Percentiles rank a stretch among this genome's conserved stretches.
Conservation (phyloP, 2,888 invertebrate species). For the Dynastes hyllus region DNA sequence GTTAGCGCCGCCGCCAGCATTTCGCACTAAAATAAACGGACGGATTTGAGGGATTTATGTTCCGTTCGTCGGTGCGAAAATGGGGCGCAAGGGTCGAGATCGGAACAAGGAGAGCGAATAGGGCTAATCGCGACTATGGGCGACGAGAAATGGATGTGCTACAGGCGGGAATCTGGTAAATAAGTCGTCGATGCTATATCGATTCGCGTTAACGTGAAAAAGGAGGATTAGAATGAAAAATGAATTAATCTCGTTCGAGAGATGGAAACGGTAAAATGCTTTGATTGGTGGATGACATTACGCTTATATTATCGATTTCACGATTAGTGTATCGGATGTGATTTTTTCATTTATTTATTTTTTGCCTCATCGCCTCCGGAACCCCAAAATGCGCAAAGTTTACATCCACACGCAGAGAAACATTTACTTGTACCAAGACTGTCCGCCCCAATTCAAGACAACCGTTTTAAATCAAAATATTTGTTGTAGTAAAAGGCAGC, state of each 20-base stretch:
- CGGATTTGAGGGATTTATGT: constrained; percentile 41
- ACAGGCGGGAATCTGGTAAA: constrained; percentile 22
- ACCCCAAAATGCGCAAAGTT: too few species aligned
- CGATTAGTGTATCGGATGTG: too few species aligned
- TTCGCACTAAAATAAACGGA: constrained; percentile 10
- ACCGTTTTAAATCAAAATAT: too few species aligned
- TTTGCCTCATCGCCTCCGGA: too few species aligned
- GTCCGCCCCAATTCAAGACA: too few species aligned
- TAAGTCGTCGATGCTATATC: constrained; percentile 12
- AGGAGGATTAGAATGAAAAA: constrained; percentile 25
- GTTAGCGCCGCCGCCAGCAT: background rate
- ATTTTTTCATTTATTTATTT: too few species aligned
- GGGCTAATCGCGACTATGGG: background rate
- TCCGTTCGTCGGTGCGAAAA: constrained; percentile 14
- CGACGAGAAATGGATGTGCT: constrained; percentile 28
- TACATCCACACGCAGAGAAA: too few species aligned
- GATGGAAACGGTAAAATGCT: background rate
- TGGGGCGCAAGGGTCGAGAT: background rate
- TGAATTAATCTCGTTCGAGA: background rate
- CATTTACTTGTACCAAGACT: too few species aligned
- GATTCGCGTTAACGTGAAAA: constrained; percentile 12
- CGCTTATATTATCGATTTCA: too few species aligned
- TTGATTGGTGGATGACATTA: background rate
- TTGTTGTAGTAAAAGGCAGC: too few species aligned
- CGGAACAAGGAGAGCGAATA: background rate